These are phyloP conservation scores for Agonopterix subpropinquella DNA, from an alignment of 2,888 invertebrate species.

Conservation along the genomic window DNA sequence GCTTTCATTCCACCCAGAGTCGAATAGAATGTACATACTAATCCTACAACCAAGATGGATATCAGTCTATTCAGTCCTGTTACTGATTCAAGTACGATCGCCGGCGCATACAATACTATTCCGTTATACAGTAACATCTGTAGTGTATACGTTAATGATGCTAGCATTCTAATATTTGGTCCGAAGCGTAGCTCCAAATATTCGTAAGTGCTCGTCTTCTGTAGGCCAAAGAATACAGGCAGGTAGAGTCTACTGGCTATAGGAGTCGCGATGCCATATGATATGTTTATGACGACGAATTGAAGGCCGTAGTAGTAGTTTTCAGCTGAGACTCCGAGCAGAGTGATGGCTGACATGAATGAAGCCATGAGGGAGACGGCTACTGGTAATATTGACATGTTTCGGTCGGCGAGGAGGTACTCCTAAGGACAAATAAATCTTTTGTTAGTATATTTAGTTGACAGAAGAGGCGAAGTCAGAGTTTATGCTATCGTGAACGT, in stretches of 20 bases:
- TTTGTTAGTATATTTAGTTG: background rate
- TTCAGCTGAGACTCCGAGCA: slow-evolving; percentile 92
- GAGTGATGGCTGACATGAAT: slow-evolving; percentile 92
- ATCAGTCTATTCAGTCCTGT: slow-evolving; percentile 84
- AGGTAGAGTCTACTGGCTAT: slow-evolving; percentile 85
- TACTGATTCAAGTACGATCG: slow-evolving; percentile 90
- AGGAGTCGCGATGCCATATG: slow-evolving; percentile 85
- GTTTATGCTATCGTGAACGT: too few relatives aligned
- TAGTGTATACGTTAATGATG: slow-evolving; percentile 88
- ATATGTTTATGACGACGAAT: slow-evolving; percentile 85
- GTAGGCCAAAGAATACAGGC: slow-evolving; percentile 89
- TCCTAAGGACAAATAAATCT: slow-evolving; percentile 69
- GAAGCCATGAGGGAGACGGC: slow-evolving; percentile 95
- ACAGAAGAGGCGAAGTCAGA: background rate
- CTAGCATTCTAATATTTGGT: slow-evolving; percentile 81
- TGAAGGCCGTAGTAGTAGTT: slow-evolving; percentile 89
- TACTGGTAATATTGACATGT: slow-evolving; percentile 87
- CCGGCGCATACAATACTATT: slow-evolving; percentile 95
- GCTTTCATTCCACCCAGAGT: slow-evolving; percentile 94
- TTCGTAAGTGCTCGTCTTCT: slow-evolving; percentile 93
- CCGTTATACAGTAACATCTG: slow-evolving; percentile 95
- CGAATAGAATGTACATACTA: slow-evolving; percentile 91
- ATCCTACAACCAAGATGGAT: slow-evolving; percentile 84
- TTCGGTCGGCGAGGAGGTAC: slow-evolving; percentile 87
- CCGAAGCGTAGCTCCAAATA: slow-evolving; percentile 94